Percentiles rank a stretch among this genome's conserved stretches.
These are phyloP conservation scores for Cranoglanis bouderius DNA, from an alignment of 2,113 vertebrate genomes.

Conservation along the genomic window DNA sequence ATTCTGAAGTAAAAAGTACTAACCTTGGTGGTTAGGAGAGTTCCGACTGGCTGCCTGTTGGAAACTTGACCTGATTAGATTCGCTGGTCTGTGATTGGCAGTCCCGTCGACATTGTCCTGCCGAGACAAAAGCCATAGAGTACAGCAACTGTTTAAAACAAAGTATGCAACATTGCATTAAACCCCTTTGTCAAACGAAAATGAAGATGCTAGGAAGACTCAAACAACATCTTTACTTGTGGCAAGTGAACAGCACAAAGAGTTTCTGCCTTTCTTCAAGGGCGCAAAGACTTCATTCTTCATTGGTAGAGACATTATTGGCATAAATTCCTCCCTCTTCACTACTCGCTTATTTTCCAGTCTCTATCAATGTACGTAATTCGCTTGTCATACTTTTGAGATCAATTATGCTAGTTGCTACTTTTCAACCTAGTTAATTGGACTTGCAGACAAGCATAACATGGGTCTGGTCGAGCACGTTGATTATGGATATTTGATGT, in stretches of 20 bases:
- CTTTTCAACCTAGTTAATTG: not conserved
- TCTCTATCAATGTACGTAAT: not conserved
- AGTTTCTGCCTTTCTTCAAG: not conserved
- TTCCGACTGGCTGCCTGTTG: slow-evolving; percentile 75
- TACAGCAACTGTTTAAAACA: not conserved
- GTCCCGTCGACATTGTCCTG: slow-evolving; percentile 88
- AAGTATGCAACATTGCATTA: not conserved
- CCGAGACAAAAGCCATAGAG: slow-evolving; percentile 53
- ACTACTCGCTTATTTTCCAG: not conserved
- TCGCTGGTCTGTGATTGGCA: slow-evolving; percentile 73
- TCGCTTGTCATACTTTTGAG: too few species aligned
- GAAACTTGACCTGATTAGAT: slow-evolving; percentile 78
- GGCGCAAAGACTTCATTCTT: not conserved
- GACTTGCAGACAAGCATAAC: not conserved
- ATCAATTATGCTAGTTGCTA: not conserved
- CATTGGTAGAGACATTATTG: not conserved
- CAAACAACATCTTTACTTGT: not conserved
- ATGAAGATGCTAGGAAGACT: not conserved
- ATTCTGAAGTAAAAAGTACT: slow-evolving; percentile 32
- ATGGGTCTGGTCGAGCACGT: not conserved
- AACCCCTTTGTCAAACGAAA: not conserved
- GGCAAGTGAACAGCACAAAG: too few species aligned
- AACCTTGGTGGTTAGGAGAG: slow-evolving; percentile 85
- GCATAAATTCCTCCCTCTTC: not conserved
- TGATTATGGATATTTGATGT: not conserved